Conservation (phyloP, 2,888 invertebrate genomes). For the Monoplex corrugatus region DNA sequence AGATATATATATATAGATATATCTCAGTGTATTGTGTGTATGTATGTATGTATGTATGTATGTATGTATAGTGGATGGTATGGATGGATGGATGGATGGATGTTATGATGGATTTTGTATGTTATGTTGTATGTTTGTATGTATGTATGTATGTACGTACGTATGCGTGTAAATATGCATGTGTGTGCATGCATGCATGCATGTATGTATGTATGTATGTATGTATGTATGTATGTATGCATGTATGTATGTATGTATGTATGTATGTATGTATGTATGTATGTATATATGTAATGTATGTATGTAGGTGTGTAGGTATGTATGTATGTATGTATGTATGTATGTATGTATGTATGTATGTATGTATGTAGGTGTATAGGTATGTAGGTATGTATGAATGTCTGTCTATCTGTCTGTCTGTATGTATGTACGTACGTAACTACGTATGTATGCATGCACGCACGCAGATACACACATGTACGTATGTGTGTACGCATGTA, state of each 20-base stretch:
- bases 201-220: constrained; percentile 44
- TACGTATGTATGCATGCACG: not conserved
- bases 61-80: no score
- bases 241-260: not conserved
- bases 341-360: not conserved
- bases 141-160: not conserved
- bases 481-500: not conserved
- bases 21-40: not conserved
- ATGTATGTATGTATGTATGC: constrained; percentile 15
- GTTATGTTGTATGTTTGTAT: no score
- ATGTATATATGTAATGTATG: constrained; percentile 11
- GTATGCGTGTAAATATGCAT: not conserved
- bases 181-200: constrained; percentile 30
- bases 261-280: constrained; percentile 27
- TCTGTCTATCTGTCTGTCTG: no score
- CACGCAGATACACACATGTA: not conserved
- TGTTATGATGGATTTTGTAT: not conserved
- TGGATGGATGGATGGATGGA: not conserved
- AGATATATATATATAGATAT: not conserved
- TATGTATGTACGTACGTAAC: not conserved
- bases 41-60: no score
- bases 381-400: not conserved
- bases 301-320: constrained; percentile 18
- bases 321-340: not conserved
- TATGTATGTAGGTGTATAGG: not conserved